phyloP scores from a whole-genome alignment of 2,797 vertebrate species.

The Arctocebus calabarensis region DNA sequence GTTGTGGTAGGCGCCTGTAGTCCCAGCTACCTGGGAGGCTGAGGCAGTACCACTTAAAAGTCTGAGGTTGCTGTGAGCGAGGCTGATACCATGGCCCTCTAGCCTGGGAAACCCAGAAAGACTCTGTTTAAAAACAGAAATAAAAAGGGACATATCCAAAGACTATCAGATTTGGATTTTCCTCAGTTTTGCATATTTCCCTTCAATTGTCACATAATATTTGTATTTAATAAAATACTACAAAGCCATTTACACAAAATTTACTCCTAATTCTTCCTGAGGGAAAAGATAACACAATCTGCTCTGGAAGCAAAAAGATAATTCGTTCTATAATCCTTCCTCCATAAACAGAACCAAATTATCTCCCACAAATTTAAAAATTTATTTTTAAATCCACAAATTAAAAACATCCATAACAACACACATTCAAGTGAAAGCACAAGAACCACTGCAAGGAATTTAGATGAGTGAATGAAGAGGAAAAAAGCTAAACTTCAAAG shows the following conservation, averaged over 20 bases:
- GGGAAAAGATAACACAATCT: constrained; percentile 57
- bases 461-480: constrained; percentile 11
- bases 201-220: constrained; percentile 52
- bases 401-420: constrained; percentile 37
- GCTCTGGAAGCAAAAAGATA: background rate
- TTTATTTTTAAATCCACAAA: constrained; percentile 48
- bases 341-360: constrained; percentile 48
- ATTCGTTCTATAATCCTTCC: constrained; percentile 44
- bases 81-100: too few relatives aligned
- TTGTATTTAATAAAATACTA: constrained; percentile 57
- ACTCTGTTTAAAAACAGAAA: too few relatives aligned
- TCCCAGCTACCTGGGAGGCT: too few relatives aligned
- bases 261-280: constrained; percentile 17
- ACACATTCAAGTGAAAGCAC: constrained; percentile 53
- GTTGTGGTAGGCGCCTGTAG: too few relatives aligned
- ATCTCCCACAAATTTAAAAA: background rate
- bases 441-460: constrained; percentile 1
- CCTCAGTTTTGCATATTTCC: background rate
- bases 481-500: background rate
- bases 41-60: too few relatives aligned
- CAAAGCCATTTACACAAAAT: constrained; percentile 50
- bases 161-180: background rate
- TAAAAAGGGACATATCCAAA: background rate
- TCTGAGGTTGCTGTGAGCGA: too few relatives aligned
- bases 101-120: too few relatives aligned